phyloP scores from a whole-genome alignment of 2,113 vertebrate species.

The Catharus minimus region DNA sequence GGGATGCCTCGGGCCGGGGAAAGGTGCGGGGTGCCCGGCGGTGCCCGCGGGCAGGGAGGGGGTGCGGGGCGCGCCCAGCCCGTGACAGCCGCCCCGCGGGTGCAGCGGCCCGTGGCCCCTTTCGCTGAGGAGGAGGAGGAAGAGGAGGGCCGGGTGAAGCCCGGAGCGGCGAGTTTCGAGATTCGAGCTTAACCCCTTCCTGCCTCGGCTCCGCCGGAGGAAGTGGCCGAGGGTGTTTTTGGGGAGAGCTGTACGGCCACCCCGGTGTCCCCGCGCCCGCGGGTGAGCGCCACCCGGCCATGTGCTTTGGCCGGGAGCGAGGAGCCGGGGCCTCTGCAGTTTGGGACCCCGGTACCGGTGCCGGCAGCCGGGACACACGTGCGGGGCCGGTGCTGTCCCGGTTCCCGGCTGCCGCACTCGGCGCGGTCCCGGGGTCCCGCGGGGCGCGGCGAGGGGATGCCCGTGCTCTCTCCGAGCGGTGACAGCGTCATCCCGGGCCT shows the following conservation, averaged over 20 bases:
- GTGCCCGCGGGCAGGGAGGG: not conserved
- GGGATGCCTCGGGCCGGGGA: not conserved
- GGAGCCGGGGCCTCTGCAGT: not conserved
- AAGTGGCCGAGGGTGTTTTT: not conserved
- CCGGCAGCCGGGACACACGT: not conserved
- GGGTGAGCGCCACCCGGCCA: not conserved
- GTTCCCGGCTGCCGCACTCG: not conserved
- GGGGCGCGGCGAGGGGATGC: not conserved
- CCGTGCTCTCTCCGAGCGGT: not conserved
- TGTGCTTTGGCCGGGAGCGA: not conserved
- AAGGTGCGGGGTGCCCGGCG: not conserved
- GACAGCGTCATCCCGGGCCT: not conserved
- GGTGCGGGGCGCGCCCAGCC: not conserved
- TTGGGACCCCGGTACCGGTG: not conserved
- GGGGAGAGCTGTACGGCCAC: not conserved
- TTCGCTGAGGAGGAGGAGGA: constrained; percentile 24
- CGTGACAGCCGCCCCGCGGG: not conserved
- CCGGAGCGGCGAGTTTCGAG: constrained; percentile 18
- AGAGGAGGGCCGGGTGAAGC: not conserved
- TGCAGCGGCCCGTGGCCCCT: constrained; percentile 28
- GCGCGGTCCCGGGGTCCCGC: not conserved
- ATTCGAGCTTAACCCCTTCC: constrained; percentile 2
- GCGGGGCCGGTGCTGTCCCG: not conserved
- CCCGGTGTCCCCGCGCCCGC: not conserved
- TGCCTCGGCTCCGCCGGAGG: not conserved